Base-by-base conservation (phyloP, 2,888 invertebrate species). In the Drosophila anceps region DNA sequence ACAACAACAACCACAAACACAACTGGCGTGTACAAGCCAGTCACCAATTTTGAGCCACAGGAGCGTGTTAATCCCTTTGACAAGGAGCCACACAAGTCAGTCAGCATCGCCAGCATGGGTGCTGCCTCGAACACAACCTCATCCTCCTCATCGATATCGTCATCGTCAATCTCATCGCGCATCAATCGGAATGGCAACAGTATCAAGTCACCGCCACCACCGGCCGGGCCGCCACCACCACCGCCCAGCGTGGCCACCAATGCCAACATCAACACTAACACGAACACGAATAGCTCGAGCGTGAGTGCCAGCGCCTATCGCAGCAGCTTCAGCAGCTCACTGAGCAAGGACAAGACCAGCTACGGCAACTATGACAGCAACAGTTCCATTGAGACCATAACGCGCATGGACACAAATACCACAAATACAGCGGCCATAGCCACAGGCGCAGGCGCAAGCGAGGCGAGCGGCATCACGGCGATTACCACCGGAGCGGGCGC, bases 1-100 rank as follows among this genome's bases (percentile, higher is more conserved):
- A 33, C 71, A 35, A 53, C 71, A 35, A 53, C 55, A n/a, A 18
- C 2, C 24, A 24, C 39, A 65, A 46, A 27, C 43, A 53, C 71
- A 31, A 51, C 60, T n/a, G 73, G 65, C 29, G 69, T 58, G 63
- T 92, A 92, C 65, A 90, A 86, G 65, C 93, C 92, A 63, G 92
- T 92, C 10, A 92, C 92, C 70, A 93, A 92, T 68, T 93, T 93
- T 76, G 92, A 92, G 69, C 91, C 92, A 37, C 92, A 92, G 72
- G 93, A 93, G 68, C 89, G 93, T 24, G 91, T 93, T 4, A 93
- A 93, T 85, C 93, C 93, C 44, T 93, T 93, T 43, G 93, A 93
- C 72, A 93, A 93, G 84, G 92, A 92, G 43, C 79, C 88, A 7
- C 74, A 81, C 62, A 81, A 84, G 51, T 83, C 91, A 35, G 71